Evolutionary conservation across 2,888 invertebrate genomes (phyloP).

Genomic region (Pollenia angustigena): DNA sequence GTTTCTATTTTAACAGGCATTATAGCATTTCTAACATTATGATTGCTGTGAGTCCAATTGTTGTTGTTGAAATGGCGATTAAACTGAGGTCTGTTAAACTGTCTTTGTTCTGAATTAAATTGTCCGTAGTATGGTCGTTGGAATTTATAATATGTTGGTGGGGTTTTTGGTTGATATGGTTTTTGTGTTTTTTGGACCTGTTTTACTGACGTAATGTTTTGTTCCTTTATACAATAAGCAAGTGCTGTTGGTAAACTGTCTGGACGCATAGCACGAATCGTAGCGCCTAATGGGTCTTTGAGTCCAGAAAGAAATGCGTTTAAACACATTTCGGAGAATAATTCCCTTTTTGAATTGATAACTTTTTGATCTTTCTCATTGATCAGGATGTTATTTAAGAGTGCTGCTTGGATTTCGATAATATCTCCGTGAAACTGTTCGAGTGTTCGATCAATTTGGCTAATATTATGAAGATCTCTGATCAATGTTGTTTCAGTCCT

Average conservation of each 20-base stretch:
- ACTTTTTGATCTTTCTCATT: slow-evolving; percentile 27
- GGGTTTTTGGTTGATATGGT: neutral
- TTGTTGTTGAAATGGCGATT: slow-evolving; percentile 3
- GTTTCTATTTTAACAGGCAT: slow-evolving; percentile 7
- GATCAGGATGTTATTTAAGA: slow-evolving; percentile 11
- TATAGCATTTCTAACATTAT: neutral
- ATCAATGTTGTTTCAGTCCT: slow-evolving; percentile 62
- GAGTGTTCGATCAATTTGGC: slow-evolving; percentile 50
- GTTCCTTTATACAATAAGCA: slow-evolving; percentile 36
- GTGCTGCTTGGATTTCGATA: slow-evolving; percentile 25
- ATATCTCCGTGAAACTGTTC: slow-evolving; percentile 53
- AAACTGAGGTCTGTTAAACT: slow-evolving; percentile 6
- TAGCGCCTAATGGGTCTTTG: slow-evolving; percentile 51
- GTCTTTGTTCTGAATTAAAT: slow-evolving; percentile 9
- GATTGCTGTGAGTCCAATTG: neutral
- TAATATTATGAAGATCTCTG: slow-evolving; percentile 63
- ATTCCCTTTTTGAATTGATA: neutral
- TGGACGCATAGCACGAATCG: slow-evolving; percentile 26
- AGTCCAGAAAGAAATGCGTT: slow-evolving; percentile 63
- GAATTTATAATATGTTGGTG: slow-evolving; percentile 2
- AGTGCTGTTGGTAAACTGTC: slow-evolving; percentile 1
- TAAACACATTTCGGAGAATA: slow-evolving; percentile 23
- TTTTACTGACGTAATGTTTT: slow-evolving; percentile 23
- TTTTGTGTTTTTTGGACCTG: neutral
- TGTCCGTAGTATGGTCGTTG: slow-evolving; percentile 5